Evolutionary conservation across 2,797 vertebrate genomes (phyloP).

Genomic region (Danio choprae): DNA sequence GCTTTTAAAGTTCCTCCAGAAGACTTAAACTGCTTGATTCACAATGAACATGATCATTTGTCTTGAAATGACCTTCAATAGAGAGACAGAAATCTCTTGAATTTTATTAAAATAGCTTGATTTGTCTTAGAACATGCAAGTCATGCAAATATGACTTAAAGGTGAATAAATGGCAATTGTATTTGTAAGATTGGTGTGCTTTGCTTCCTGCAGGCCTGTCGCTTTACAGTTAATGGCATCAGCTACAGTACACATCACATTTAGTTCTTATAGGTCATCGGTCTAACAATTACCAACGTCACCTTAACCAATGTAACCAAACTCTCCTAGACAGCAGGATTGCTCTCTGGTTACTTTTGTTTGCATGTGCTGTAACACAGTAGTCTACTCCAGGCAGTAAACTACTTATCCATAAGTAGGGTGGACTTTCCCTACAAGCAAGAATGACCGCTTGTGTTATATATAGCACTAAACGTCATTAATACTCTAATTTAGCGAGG

Average conservation of each 20-base stretch:
- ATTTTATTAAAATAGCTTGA: too few relatives aligned
- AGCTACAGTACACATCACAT: not conserved
- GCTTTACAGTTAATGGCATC: not conserved
- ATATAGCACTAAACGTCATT: too few relatives aligned
- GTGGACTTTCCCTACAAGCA: not conserved
- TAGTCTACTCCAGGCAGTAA: conserved; percentile 28
- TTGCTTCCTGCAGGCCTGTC: not conserved
- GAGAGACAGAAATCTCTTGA: too few relatives aligned
- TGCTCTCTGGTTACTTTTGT: conserved; percentile 47
- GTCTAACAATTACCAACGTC: conserved; percentile 22
- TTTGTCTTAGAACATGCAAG: too few relatives aligned
- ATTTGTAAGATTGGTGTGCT: not conserved
- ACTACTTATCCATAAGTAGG: not conserved
- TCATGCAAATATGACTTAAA: too few relatives aligned
- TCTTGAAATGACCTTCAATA: too few relatives aligned
- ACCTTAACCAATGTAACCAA: conserved; percentile 20
- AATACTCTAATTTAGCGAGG: too few relatives aligned
- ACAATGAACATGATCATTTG: too few relatives aligned
- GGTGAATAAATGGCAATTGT: too few relatives aligned
- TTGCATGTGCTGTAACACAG: not conserved
- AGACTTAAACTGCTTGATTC: too few relatives aligned
- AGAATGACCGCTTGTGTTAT: not conserved
- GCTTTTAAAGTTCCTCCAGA: too few relatives aligned
- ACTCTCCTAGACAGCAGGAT: conserved; percentile 11
- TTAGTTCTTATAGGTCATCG: conserved; percentile 19